Percentiles rank a stretch among this genome's conserved stretches.
Conservation (phyloP, 1,140 invertebrate species). For the Lanistes nyassanus region DNA sequence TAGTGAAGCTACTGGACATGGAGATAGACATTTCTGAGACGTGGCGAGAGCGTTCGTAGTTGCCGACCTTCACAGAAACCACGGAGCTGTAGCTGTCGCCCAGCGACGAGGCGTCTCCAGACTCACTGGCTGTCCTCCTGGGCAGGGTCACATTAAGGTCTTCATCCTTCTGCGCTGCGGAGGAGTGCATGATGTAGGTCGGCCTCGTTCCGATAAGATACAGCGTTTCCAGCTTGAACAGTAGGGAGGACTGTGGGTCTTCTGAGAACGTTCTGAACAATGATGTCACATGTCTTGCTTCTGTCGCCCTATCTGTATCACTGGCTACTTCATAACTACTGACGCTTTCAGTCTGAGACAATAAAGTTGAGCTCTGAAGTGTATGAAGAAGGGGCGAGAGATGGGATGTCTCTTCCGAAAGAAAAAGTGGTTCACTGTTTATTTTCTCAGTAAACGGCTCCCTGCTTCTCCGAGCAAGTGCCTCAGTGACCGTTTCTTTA, state of each 20-base stretch:
- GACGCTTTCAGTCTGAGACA: neutral
- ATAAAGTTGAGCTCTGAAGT: neutral
- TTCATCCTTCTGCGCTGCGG: no score
- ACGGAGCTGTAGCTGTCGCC: slow-evolving; percentile 1
- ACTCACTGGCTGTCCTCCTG: no score
- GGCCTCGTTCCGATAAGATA: neutral
- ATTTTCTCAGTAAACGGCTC: no score
- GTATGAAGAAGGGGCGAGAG: neutral
- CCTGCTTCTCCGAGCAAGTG: no score
- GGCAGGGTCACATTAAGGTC: no score
- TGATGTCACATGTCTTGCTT: slow-evolving; percentile 18
- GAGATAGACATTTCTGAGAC: slow-evolving; percentile 1
- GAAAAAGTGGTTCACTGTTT: no score
- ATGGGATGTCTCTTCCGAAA: no score
- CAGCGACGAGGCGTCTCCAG: neutral
- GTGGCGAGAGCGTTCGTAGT: neutral
- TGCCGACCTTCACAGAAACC: neutral
- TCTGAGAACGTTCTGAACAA: neutral
- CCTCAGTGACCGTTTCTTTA: no score
- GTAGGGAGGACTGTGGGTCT: slow-evolving; percentile 5
- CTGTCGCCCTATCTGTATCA: neutral
- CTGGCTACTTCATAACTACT: slow-evolving; percentile 6
- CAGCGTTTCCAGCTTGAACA: slow-evolving; percentile 16
- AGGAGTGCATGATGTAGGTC: neutral
- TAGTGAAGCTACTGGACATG: neutral